A percentile compares a stretch with the other conserved stretches of the same genome.
phyloP scores from a whole-genome alignment of 2,113 vertebrate species.

The Lagopus leucura region DNA sequence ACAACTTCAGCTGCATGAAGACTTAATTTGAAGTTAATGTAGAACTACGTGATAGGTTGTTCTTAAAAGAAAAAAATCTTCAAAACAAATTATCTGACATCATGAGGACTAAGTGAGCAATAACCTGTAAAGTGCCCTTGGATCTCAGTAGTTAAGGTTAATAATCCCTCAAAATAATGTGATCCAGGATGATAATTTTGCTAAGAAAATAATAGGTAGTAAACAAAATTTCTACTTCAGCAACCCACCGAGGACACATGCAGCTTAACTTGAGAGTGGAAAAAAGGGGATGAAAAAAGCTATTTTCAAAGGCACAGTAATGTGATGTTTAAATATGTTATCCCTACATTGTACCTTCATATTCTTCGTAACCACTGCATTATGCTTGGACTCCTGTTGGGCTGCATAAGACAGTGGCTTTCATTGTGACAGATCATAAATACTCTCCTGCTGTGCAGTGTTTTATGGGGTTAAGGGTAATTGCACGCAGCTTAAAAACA shows the following conservation, averaged over 20 bases:
- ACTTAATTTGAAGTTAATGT: slow-evolving; percentile 14
- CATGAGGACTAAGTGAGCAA: slow-evolving; percentile 2
- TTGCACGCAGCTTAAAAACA: slow-evolving; percentile 78
- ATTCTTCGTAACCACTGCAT: slow-evolving; percentile 62
- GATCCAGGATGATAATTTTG: slow-evolving; percentile 62
- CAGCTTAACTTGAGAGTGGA: slow-evolving; percentile 66
- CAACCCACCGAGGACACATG: slow-evolving; percentile 58
- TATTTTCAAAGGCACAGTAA: slow-evolving; percentile 51
- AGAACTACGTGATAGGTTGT: background rate
- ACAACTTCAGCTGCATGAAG: background rate
- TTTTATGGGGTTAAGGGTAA: slow-evolving; percentile 75
- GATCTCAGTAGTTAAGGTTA: slow-evolving; percentile 50
- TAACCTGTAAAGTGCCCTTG: slow-evolving; percentile 44
- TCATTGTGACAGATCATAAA: slow-evolving; percentile 74
- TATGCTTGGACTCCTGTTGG: slow-evolving; percentile 65
- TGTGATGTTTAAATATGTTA: slow-evolving; percentile 72
- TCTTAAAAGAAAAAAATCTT: slow-evolving; percentile 11
- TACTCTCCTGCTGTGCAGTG: slow-evolving; percentile 66
- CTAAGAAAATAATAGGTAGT: slow-evolving; percentile 63
- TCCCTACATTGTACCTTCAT: slow-evolving; percentile 20
- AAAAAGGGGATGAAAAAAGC: slow-evolving; percentile 41
- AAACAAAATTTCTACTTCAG: slow-evolving; percentile 65
- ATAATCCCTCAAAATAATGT: slow-evolving; percentile 65
- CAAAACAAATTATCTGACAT: background rate
- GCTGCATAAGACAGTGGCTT: slow-evolving; percentile 66